A percentile compares a stretch with the other conserved stretches of the same genome.
Conservation (phyloP, 2,113 vertebrate genomes). For the Scolopax mira region DNA sequence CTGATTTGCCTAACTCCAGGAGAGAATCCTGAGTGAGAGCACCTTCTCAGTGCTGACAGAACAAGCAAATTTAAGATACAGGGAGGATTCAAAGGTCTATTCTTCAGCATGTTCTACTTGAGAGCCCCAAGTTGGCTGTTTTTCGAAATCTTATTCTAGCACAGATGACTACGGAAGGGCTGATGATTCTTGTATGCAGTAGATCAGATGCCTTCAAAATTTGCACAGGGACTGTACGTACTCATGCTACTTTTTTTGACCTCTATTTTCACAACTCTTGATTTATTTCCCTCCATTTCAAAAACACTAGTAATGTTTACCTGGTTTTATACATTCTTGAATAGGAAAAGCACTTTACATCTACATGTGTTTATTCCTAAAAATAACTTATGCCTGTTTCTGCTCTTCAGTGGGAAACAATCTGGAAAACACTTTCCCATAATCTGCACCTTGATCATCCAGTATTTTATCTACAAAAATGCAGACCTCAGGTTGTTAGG, state of each 20-base stretch:
- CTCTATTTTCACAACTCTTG: neutral
- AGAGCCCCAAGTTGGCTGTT: neutral
- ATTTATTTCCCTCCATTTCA: neutral
- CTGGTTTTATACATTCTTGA: neutral
- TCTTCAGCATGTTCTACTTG: neutral
- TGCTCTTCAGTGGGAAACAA: neutral
- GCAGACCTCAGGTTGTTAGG: neutral
- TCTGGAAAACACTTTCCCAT: neutral
- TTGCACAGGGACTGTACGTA: neutral
- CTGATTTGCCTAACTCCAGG: neutral
- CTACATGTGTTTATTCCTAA: neutral
- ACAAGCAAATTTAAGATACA: neutral
- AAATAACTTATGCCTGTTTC: neutral
- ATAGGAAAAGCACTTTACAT: neutral
- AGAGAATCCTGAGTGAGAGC: neutral
- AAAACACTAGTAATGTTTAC: neutral
- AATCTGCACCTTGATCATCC: neutral
- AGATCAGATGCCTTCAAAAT: neutral
- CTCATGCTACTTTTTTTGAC: accelerated
- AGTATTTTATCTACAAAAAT: constrained; percentile 49
- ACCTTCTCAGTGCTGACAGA: neutral
- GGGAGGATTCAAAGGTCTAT: neutral
- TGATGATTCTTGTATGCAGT: neutral
- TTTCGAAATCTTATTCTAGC: neutral
- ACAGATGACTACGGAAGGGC: neutral